Percentiles rank a stretch among this genome's conserved stretches.
Conservation (phyloP, 1,140 invertebrate species). For the Tachypleus tridentatus region DNA sequence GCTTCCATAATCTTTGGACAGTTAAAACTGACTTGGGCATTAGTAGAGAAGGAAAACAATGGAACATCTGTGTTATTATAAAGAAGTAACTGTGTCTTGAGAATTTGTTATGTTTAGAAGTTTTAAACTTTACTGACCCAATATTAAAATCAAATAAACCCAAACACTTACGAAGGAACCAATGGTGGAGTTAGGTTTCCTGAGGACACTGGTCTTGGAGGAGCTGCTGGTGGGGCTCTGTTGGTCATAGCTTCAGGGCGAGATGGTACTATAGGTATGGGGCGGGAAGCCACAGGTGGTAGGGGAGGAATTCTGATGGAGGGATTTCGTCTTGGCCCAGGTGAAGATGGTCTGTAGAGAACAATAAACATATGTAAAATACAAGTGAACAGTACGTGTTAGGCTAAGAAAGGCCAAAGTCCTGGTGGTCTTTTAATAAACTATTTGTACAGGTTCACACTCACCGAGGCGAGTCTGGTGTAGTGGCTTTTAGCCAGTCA, state of each 20-base stretch:
- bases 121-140: no score
- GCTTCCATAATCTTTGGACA: not conserved
- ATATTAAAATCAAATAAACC: not conserved
- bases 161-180: conserved; percentile 79
- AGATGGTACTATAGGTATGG: conserved; percentile 26
- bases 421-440: no score
- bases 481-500: conserved; percentile 29
- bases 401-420: conserved; percentile 10
- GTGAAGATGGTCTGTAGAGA: not conserved
- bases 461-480: no score
- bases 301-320: conserved; percentile 12
- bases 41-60: not conserved
- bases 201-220: conserved; percentile 29
- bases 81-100: not conserved
- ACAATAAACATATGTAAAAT: conserved; percentile 12
- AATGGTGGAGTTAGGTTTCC: conserved; percentile 60
- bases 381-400: conserved; percentile 10
- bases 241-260: conserved; percentile 31
- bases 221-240: conserved; percentile 37
- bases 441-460: no score
- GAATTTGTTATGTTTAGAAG: no score
- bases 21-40: not conserved
- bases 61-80: not conserved
- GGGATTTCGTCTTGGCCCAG: conserved; percentile 4
- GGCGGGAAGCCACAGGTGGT: not conserved